Evolutionary conservation across 1,140 invertebrate genomes (phyloP).

Genomic region (Palaemon carinicauda): DNA sequence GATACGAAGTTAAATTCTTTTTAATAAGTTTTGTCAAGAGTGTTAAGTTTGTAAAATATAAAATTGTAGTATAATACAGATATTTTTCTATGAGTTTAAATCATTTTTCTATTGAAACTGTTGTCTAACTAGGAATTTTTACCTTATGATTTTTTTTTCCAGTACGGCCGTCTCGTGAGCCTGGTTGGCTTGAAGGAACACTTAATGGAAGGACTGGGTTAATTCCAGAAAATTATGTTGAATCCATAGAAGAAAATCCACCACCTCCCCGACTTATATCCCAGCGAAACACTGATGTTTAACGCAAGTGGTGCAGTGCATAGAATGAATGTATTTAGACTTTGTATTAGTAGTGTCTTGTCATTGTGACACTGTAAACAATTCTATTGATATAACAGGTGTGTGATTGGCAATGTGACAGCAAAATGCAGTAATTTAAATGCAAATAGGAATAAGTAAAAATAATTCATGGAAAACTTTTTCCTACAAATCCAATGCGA

Average conservation of each 20-base stretch:
- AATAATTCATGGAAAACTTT: too few species aligned
- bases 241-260: conserved; percentile 70
- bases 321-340: background rate
- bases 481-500: too few species aligned
- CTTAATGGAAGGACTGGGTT: conserved; percentile 92
- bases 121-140: background rate
- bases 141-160: conserved; percentile 66
- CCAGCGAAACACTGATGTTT: conserved; percentile 56
- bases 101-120: background rate
- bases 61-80: too few species aligned
- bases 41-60: background rate
- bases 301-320: background rate
- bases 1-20: too few species aligned
- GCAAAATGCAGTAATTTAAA: too few species aligned
- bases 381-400: background rate
- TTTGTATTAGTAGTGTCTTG: background rate
- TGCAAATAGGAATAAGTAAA: too few species aligned
- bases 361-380: background rate
- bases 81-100: background rate
- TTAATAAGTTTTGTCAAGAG: too few species aligned
- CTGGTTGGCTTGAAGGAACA: conserved; percentile 95
- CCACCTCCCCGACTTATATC: conserved; percentile 41
- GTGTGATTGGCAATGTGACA: too few species aligned
- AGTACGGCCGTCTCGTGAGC: conserved; percentile 90
- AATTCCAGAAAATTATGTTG: conserved; percentile 97